phyloP scores from a whole-genome alignment of 2,113 vertebrate species.

The Malurus melanocephalus region DNA sequence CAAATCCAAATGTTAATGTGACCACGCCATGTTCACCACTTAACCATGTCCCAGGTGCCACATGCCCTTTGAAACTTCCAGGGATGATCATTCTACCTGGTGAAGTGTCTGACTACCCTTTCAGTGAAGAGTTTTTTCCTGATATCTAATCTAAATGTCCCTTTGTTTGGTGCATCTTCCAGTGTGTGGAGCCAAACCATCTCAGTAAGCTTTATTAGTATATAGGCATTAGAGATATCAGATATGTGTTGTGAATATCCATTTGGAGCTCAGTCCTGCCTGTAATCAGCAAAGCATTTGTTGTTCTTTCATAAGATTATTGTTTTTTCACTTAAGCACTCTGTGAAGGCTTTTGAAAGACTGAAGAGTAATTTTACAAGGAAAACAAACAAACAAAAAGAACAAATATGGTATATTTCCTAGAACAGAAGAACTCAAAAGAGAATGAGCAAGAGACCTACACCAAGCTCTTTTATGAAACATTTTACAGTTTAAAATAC shows the following conservation, averaged over 20 bases:
- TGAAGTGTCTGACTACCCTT: background rate
- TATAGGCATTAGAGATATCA: background rate
- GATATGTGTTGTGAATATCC: background rate
- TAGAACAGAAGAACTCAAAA: background rate
- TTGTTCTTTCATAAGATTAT: background rate
- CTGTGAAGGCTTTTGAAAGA: background rate
- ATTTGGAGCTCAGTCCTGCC: background rate
- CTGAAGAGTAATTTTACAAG: background rate
- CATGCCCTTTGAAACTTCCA: background rate
- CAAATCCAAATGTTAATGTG: accelerated
- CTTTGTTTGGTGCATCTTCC: background rate
- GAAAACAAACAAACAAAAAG: background rate
- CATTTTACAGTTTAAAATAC: background rate
- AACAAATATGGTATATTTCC: background rate
- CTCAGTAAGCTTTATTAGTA: background rate
- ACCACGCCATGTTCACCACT: accelerated
- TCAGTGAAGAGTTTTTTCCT: background rate
- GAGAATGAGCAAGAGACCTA: background rate
- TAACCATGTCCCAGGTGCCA: background rate
- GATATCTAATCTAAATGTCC: background rate
- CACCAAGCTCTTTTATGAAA: background rate
- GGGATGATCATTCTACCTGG: background rate
- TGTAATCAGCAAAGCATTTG: background rate
- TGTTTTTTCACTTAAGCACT: background rate
- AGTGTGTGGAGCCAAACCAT: background rate